Evolutionary conservation across 2,888 invertebrate species (phyloP), one percentile per base, ranked within the genome.

Genomic region (Frankliniella fusca): DNA sequence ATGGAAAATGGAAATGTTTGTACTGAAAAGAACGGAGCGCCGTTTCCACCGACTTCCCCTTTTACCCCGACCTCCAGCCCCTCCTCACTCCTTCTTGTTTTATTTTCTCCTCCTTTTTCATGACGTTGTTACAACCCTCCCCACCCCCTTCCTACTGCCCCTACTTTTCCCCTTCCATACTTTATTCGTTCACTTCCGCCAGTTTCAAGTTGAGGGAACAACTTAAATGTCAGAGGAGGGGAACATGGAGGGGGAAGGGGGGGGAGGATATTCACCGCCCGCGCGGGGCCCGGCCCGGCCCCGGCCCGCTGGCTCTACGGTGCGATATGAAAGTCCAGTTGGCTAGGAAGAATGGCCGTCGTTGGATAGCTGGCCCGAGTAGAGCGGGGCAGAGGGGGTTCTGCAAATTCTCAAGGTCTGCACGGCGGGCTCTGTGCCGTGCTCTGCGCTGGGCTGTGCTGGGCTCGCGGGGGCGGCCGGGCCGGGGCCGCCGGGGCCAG

Each of bases 321-420:
- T 61, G 61, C 10, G 61, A 61, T 61, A 61, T 61, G 61, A 61
- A 61, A 61, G 61, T 61, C 61, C 61, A 61, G 61, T 61, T 61
- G n/a, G 61, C 10, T 18, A 61, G 61, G 61, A 18, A 18, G n/a
- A 61, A 61, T 61, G 61, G 38, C 5, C 38, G 38, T 38, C 38
- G 38, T 38, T 38, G 38, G 61, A 11, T 61, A n/a, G 61, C 61
- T 61, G 61, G 61, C 38, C 38, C 38, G 38, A 38, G 38, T 38
- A 5, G 38, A 38, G 38, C 38, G 2, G 3, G 5, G 3, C 38
- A 38, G 38, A 38, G 38, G 61, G 61, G 61, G 61, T 20, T 7
- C n/a, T 11, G 61, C 61, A 61, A n/a, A 61, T 61, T 61, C 61
- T 61, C 61, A 61, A 61, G 61, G 61, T 61, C 61, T 18, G 61